Evolutionary conservation across 2,113 vertebrate genomes (phyloP), one percentile per base, ranked within the genome.

Genomic region (Prochilodus magdalenae): DNA sequence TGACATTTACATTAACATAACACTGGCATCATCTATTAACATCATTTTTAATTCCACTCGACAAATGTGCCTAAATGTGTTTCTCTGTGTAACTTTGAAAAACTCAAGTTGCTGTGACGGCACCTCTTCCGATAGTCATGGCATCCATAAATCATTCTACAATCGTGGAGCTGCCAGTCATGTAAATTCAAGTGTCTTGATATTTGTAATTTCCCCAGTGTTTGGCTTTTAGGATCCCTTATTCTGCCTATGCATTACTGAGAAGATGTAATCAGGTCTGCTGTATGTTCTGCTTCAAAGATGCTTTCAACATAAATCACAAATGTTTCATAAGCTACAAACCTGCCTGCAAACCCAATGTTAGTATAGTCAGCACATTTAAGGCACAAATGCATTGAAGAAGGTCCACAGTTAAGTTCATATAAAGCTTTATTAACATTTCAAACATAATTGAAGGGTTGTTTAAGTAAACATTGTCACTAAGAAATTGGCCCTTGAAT

Each of bases 111-210:
- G 30, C 16, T 67, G 30, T 36, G 36, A 36, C 30, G 36, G 63
- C 15, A 36, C 30, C 30, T 67, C 65, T 36, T 67, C 65, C 36
- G 65, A 67, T 30, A 67, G n/a, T n/a, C n/a, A n/a, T n/a, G n/a
- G n/a, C n/a, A n/a, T n/a, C 11, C 65, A 67, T 67, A 36, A 36
- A 67, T 67, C 65, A 67, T 67, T 67, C 6, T 22, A 44, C 33
- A 33, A 22, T 67, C 36, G 65, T 67, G 65, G n/a, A 36, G 30
- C 30, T 67, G 65, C 30, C 22, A 67, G 36, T 67, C 36, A 67
- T 67, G 29, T 36, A 36, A 67, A 67, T 67, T 67, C 5, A 36
- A 67, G 30, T 67, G 20, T 22, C 65, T 36, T 67, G 65, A 67
- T 67, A 27, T 67, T 67, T 40, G 65, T 22, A 36, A 67, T 67